These are phyloP conservation scores for Tiliqua scincoides DNA, from an alignment of 2,113 vertebrate species.

Conservation along the genomic window DNA sequence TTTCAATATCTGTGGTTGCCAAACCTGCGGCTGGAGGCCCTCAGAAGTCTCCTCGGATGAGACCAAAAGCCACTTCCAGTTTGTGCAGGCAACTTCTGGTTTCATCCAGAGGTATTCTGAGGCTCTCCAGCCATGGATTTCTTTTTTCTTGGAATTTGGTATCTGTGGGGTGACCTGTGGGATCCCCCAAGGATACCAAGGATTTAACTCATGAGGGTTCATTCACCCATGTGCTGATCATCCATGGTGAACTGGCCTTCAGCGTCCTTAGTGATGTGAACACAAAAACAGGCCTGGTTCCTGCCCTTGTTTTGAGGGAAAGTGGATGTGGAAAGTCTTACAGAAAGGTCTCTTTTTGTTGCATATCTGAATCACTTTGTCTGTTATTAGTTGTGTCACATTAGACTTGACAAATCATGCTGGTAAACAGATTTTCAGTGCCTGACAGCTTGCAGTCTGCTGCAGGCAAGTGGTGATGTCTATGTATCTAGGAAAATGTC, in stretches of 20 bases:
- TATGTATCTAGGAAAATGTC: neutral
- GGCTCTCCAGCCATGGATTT: too few relatives aligned
- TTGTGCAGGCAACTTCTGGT: too few relatives aligned
- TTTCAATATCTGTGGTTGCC: too few relatives aligned
- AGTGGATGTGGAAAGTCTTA: neutral
- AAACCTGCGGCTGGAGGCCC: too few relatives aligned
- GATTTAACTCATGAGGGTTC: too few relatives aligned
- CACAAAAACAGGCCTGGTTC: too few relatives aligned
- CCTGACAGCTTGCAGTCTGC: slow-evolving; percentile 24
- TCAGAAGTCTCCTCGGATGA: too few relatives aligned
- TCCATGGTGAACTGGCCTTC: neutral
- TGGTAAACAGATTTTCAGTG: slow-evolving; percentile 26
- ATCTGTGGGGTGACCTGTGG: too few relatives aligned
- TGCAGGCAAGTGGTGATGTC: slow-evolving; percentile 23
- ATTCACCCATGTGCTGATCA: neutral
- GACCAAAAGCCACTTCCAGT: too few relatives aligned
- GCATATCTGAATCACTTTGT: neutral
- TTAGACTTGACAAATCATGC: slow-evolving; percentile 7
- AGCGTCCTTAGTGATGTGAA: neutral
- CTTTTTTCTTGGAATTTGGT: too few relatives aligned
- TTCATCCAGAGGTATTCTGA: too few relatives aligned
- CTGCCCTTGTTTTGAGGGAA: neutral
- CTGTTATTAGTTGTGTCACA: neutral
- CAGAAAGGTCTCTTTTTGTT: neutral
- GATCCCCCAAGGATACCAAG: too few relatives aligned